Base-by-base conservation (phyloP, 1,140 invertebrate species). In the Lordiphosa clarofinis region DNA sequence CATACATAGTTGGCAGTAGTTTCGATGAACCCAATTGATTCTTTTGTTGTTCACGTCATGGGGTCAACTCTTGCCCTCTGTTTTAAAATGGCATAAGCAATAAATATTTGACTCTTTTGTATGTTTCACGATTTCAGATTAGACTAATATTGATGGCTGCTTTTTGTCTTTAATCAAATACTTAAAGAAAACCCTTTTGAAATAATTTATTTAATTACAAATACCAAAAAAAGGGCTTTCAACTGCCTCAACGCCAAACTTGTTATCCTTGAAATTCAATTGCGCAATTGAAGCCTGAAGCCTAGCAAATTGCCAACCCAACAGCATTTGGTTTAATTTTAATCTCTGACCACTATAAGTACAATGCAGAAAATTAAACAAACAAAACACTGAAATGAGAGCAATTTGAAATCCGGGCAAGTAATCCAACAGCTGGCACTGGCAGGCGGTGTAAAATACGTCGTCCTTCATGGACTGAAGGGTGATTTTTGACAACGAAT, bases 11-110 rank as follows among this genome's bases (percentile, higher is more conserved):
- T 44, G 6, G 8, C 28, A 31, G 31, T 37, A 52, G 56, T 71
- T 66, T 47, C 53, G 60, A 56, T 76, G 56, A 76, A 71, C 66
- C 47, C 72, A 65, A 66, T 75, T 60, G 60, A 75, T 72, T 75
- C 54, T 52, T 48, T 64, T 64, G 58, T 68, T 55, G 59, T 49
- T 59, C 56, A 42, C 58, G 54, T 44, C 28, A 46, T 43, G 69
- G 59, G 65, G 59, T 73, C 74, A 74, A 69, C 39, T 60, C 40
- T 43, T 24, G 21, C 21, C 0, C 21, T 24, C 21, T 24, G 21
- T 24, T 24, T 24, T 4, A 24, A 24, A 24, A 24, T 21, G 21
- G 21, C 4, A 24, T 24, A 35, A 37, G 8, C 13, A 65, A 50
- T 35, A 38, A 61, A 48, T 53, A 39, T 39, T 24, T 36, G 28